Evolutionary conservation across 2,888 invertebrate genomes (phyloP), one percentile per base, ranked within the genome.

Genomic region (Acronicta alni): DNA sequence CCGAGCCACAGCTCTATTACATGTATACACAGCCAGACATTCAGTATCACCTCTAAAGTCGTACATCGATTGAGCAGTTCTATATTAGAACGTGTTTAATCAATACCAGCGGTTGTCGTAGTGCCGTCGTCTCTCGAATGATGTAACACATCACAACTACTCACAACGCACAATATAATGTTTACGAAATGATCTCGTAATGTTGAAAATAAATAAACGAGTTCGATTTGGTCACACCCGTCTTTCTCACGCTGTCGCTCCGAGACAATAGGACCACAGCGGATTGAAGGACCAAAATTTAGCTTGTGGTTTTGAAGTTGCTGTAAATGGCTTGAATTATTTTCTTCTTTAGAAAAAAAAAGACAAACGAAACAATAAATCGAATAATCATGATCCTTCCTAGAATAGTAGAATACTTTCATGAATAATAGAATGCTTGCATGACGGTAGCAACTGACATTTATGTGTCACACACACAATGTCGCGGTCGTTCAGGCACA

Each of bases 81-180:
- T 61, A 58, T 61, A 67, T 62, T 61, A 67, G 70, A 73, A 56
- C 67, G 64, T 63, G 75, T 75, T 68, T 63, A 71, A 75, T 76
- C 76, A 66, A 76, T 75, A 76, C 46, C 3, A 23, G n/a, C 46
- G 47, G 66, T 62, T 62, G 58, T 46, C 44, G 41, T 55, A 70
- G 65, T 60, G 35, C 23, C 52, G 35, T 30, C 54, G 48, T 51
- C 65, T 54, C 42, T 12, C 32, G 42, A 54, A 41, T 76, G 74
- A 73, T 71, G 77, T 71, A 76, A 75, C 57, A 41, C n/a, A 63
- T 75, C 60, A 67, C 45, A 60, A 69, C 54, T 43, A 64, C 54
- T 45, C 20, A 30, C 42, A 30, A 47, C 35, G 15, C 41, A 49
- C 55, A 60, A 60, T 69, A 43, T 58, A 12, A 62, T 72, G 57